Conservation (phyloP, 1,140 invertebrate species). For the Hylyphantes graminicola region DNA sequence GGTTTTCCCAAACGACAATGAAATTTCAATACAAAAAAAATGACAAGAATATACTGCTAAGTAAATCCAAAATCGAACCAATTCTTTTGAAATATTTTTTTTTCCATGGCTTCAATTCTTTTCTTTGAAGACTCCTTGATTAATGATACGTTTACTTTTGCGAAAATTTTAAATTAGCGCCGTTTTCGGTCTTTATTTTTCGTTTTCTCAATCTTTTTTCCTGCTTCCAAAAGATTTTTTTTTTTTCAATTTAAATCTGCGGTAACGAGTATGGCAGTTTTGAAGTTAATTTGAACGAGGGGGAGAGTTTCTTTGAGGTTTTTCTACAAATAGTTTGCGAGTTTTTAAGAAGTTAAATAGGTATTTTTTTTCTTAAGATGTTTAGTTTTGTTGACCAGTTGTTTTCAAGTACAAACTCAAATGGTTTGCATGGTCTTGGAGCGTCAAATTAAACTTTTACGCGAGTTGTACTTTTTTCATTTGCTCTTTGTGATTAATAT, state of each 20-base stretch:
- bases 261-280: constrained; percentile 38
- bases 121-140: constrained; percentile 33
- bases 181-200: constrained; percentile 9
- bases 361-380: not conserved
- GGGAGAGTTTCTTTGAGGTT: not conserved
- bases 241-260: constrained; percentile 17
- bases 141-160: constrained; percentile 36
- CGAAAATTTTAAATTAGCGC: constrained; percentile 45
- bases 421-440: not conserved
- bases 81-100: constrained; percentile 15
- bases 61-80: constrained; percentile 38
- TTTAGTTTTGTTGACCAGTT: not conserved
- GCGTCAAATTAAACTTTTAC: too few relatives aligned
- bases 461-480: too few relatives aligned
- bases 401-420: constrained; percentile 1
- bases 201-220: constrained; percentile 16
- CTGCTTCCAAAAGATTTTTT: constrained; percentile 37
- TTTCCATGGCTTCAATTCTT: not conserved
- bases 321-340: constrained; percentile 9
- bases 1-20: too few relatives aligned
- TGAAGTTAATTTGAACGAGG: constrained; percentile 26
- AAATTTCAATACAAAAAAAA: not conserved
- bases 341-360: not conserved
- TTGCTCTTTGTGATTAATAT: too few relatives aligned
- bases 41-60: not conserved